Evolutionary conservation across 30 jellyfish, hydroid and myxozoan species (phyloP), one percentile per base, ranked within the genome.

Genomic region (Rhopilema esculentum): DNA sequence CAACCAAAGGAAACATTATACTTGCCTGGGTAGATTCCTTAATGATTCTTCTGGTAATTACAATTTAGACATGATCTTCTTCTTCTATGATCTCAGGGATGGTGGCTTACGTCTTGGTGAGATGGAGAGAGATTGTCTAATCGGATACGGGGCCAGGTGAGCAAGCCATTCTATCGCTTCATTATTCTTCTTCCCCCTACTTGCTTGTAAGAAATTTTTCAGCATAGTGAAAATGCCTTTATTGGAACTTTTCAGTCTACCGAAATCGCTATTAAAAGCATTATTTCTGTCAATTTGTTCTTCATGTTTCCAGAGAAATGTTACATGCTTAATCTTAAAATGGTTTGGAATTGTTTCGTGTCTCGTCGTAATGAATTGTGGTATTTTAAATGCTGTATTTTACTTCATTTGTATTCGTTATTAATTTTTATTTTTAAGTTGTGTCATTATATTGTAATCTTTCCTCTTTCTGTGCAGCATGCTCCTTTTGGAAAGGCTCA

Each of bases 51-150:
- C n/a, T n/a, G n/a, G n/a, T n/a, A n/a, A n/a, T n/a, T n/a, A n/a
- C n/a, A n/a, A n/a, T n/a, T n/a, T n/a, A n/a, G n/a, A n/a, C n/a
- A 40, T 40, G 57, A 2, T 0, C 23, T 30, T 21, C 15, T 65
- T 22, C 16, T 22, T 30, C 74, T 71, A 4, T 22, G 64, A 29
- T 61, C 33, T 73, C 89, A 95, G 99, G 79, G 99, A 96, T 68
- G 99, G 99, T 65, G 99, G 99, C 27, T 79, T 96, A 25, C 97
- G 99, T 17, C 97, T 96, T 26, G 99, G 99, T 79, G 99, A 96
- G 85, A 96, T 96, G 99, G 99, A 96, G 85, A 79, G 99, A 27
- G 99, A 96, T 75, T 96, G 99, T 53, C 74, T 96, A 49, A 96
- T 96, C 83, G 99, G 99, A 29, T 96, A 96, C 80, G 99, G 99